These are phyloP conservation scores for Pseudeuparius sepicola DNA, from an alignment of 2,888 invertebrate genomes.

Conservation along the genomic window DNA sequence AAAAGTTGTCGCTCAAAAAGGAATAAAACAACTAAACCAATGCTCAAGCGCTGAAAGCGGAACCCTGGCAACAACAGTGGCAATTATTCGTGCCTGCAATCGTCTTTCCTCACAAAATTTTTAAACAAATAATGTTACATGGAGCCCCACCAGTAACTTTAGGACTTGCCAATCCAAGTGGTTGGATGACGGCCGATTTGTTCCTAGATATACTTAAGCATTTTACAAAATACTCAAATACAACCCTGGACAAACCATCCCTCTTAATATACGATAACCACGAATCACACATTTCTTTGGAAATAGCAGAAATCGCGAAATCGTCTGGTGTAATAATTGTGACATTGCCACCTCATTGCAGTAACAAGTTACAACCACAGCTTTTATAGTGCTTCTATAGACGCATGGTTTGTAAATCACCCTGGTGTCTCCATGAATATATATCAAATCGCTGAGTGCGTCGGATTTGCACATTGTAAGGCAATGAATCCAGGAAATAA, in stretches of 20 bases:
- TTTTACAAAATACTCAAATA: constrained; percentile 28
- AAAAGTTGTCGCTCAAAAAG: constrained; percentile 23
- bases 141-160: constrained; percentile 32
- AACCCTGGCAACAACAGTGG: constrained; percentile 30
- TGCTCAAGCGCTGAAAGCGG: constrained; percentile 33
- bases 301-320: constrained; percentile 27
- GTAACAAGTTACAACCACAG: constrained; percentile 8
- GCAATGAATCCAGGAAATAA: constrained; percentile 14
- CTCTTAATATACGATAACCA: constrained; percentile 32
- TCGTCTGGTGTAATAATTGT: constrained; percentile 34
- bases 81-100: constrained; percentile 31
- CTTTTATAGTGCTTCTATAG: constrained; percentile 9
- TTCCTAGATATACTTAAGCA: constrained; percentile 32
- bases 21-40: constrained; percentile 27
- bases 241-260: constrained; percentile 26
- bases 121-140: constrained; percentile 28
- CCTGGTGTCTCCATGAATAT: constrained; percentile 14
- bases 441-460: constrained; percentile 16
- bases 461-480: constrained; percentile 7
- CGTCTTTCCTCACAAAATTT: constrained; percentile 32
- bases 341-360: constrained; percentile 21
- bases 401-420: constrained; percentile 13
- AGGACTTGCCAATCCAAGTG: constrained; percentile 30
- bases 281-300: constrained; percentile 27
- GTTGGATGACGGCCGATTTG: constrained; percentile 33